Conservation (phyloP, 2,888 invertebrate genomes). For the Adelphocoris suturalis region DNA sequence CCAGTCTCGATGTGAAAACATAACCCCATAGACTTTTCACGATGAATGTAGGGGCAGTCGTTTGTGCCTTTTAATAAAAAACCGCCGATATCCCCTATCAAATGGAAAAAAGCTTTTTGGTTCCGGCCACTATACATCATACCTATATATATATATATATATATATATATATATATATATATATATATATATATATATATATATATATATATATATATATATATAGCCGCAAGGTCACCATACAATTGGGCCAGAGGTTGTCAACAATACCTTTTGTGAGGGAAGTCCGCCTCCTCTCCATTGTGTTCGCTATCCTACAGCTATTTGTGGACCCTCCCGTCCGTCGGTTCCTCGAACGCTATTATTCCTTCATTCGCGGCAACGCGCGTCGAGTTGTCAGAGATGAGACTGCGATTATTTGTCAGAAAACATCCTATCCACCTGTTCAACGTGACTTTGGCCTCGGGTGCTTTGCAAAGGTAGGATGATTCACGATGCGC, state of each 20-base stretch:
- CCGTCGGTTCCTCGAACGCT: not conserved
- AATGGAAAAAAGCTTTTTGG: no score
- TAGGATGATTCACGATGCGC: no score
- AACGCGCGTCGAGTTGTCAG: not conserved
- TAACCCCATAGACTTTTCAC: no score
- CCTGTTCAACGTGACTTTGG: not conserved
- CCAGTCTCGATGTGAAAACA: no score
- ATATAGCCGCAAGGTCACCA: not conserved
- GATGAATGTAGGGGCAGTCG: no score
- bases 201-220: not conserved
- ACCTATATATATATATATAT: not conserved
- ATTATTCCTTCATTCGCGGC: not conserved
- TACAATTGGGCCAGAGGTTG: conserved; percentile 3
- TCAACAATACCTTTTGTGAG: conserved; percentile 25
- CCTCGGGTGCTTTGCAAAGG: no score
- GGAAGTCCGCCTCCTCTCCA: not conserved
- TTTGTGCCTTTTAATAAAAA: no score
- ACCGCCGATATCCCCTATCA: no score
- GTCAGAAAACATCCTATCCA: not conserved
- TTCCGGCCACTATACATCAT: no score
- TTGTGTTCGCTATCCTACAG: not conserved
- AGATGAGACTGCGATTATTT: not conserved
- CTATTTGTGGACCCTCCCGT: not conserved
- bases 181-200: not conserved
- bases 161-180: not conserved